Percentiles rank a stretch among this genome's conserved stretches.
phyloP scores from a whole-genome alignment of 2,888 invertebrate species.

The Pachycephus smyrnensis region DNA sequence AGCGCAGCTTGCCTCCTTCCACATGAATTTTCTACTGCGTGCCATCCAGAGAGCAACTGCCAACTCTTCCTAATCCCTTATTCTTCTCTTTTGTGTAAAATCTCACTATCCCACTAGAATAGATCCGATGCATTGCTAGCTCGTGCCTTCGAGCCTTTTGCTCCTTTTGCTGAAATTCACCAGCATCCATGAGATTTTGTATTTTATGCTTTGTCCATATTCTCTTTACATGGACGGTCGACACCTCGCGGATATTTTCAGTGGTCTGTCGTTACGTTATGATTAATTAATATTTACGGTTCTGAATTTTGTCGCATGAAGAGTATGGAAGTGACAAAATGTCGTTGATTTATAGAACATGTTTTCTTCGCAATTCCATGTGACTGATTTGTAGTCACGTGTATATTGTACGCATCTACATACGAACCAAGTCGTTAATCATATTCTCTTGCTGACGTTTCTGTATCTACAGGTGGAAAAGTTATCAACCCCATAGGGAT shows the following conservation, averaged over 20 bases:
- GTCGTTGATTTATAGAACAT: slow-evolving; percentile 17
- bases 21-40: slow-evolving; percentile 43
- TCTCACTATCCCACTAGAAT: not conserved
- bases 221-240: not conserved
- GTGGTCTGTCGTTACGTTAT: not conserved
- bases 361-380: slow-evolving; percentile 21
- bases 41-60: not conserved
- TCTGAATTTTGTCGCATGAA: slow-evolving; percentile 11
- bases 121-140: not conserved
- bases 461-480: not conserved
- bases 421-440: slow-evolving; percentile 1
- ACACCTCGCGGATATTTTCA: not conserved
- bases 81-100: slow-evolving; percentile 8
- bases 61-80: slow-evolving; percentile 7
- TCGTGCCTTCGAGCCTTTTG: not conserved
- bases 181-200: not conserved
- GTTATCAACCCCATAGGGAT: not conserved
- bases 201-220: not conserved
- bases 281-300: slow-evolving; percentile 17
- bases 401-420: not conserved
- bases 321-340: slow-evolving; percentile 10
- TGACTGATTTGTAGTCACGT: slow-evolving; percentile 19
- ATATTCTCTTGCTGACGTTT: not conserved
- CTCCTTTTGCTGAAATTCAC: not conserved
- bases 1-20: slow-evolving; percentile 59